phyloP scores from a whole-genome alignment of 2,797 vertebrate genomes.

The Lophotriccus pileatus region DNA sequence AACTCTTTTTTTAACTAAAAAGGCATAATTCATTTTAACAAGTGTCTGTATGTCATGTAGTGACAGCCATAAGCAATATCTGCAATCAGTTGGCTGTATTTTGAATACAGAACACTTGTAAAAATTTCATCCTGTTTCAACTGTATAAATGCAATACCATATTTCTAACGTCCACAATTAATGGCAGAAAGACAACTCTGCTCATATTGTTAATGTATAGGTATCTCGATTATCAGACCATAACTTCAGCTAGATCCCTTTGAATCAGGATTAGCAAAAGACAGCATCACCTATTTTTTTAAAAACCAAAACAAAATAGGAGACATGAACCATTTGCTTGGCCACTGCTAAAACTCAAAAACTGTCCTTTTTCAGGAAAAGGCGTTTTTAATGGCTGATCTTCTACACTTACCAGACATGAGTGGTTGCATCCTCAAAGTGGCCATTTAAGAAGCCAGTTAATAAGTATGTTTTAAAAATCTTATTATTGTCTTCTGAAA shows the following conservation, averaged over 20 bases:
- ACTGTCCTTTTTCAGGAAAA: background rate
- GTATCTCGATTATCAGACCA: background rate
- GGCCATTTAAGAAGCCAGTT: background rate
- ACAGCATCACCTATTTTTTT: background rate
- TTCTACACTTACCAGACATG: background rate
- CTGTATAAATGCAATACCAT: background rate
- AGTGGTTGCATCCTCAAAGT: background rate
- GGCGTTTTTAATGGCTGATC: background rate
- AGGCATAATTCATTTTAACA: background rate
- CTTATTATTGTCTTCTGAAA: background rate
- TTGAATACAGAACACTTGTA: background rate
- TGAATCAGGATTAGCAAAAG: background rate
- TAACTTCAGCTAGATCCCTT: background rate
- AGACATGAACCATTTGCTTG: background rate
- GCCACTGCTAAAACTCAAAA: background rate
- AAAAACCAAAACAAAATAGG: background rate
- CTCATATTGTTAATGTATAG: background rate
- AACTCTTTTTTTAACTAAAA: background rate
- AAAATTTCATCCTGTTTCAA: background rate
- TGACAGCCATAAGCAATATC: rapidly evolving
- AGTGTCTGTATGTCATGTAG: background rate
- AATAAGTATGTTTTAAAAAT: background rate
- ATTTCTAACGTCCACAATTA: background rate
- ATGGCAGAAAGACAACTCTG: background rate
- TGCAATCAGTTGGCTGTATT: background rate